Evolutionary conservation across 2,888 invertebrate species (phyloP).

Genomic region (Dryadula phaetusa): DNA sequence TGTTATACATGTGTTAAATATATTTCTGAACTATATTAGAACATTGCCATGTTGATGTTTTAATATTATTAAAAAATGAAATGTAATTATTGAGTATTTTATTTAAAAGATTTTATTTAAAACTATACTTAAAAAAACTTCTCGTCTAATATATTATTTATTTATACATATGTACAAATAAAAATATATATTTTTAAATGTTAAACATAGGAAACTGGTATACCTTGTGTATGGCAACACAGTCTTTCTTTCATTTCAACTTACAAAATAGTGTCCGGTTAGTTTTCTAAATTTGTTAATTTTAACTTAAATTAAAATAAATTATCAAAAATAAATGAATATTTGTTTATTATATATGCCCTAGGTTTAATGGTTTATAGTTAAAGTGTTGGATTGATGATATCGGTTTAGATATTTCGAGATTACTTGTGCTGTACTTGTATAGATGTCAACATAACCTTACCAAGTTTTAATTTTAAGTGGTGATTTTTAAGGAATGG

Average conservation of each 20-base stretch:
- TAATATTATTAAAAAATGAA: not conserved
- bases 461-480: constrained; percentile 47
- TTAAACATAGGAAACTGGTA: not conserved
- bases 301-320: constrained; percentile 48
- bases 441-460: constrained; percentile 80
- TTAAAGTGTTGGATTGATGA: constrained; percentile 56
- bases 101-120: not conserved
- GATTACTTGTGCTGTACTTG: constrained; percentile 57
- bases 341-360: not conserved
- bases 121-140: too few species aligned
- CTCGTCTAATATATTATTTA: too few species aligned
- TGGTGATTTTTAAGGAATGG: constrained; percentile 83
- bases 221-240: constrained; percentile 57
- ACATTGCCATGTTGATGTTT: constrained; percentile 12
- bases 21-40: constrained; percentile 2
- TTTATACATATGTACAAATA: too few species aligned
- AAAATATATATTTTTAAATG: not conserved
- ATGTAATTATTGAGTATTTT: not conserved
- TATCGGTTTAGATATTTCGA: constrained; percentile 56
- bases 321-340: constrained; percentile 36
- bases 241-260: constrained; percentile 69
- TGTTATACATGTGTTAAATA: not conserved
- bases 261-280: constrained; percentile 71
- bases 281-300: constrained; percentile 59
- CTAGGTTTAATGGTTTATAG: constrained; percentile 42